These are phyloP conservation scores for Brachirus orientalis DNA, from an alignment of 2,113 vertebrate species.

Conservation along the genomic window DNA sequence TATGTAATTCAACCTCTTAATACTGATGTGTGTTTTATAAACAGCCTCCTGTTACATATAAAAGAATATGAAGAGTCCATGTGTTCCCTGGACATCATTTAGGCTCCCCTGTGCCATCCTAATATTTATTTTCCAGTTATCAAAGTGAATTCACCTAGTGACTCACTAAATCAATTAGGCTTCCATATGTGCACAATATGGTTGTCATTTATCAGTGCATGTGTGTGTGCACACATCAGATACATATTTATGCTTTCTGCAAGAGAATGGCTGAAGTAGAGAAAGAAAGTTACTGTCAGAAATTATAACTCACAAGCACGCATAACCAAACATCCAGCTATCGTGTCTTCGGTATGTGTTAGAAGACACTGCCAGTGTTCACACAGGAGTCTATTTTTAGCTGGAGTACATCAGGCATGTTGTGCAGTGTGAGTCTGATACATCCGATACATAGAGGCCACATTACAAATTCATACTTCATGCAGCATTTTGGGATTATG, in stretches of 20 bases:
- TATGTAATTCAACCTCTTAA: conserved; percentile 1
- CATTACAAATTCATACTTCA: background rate
- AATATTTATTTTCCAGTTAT: conserved; percentile 30
- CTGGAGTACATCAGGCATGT: conserved; percentile 43
- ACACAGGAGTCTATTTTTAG: conserved; percentile 67
- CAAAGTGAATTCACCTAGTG: background rate
- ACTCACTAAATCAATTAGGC: conserved; percentile 33
- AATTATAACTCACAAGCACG: conserved; percentile 54
- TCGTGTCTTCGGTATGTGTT: conserved; percentile 40
- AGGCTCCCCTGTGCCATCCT: conserved; percentile 1
- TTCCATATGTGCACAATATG: background rate
- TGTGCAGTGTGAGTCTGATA: conserved; percentile 11
- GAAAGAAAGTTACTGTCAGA: conserved; percentile 39
- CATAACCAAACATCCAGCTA: conserved; percentile 34
- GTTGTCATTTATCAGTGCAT: background rate
- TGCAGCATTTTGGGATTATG: no score
- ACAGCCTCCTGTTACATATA: conserved; percentile 14
- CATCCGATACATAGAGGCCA: conserved; percentile 1
- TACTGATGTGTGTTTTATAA: conserved; percentile 17
- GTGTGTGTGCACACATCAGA: background rate
- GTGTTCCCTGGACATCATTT: conserved; percentile 14
- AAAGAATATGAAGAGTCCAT: conserved; percentile 1
- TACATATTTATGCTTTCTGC: conserved; percentile 20
- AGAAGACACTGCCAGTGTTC: conserved; percentile 40
- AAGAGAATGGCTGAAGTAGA: conserved; percentile 1